Conservation (phyloP, 2,113 vertebrate species). For the Numida meleagris region DNA sequence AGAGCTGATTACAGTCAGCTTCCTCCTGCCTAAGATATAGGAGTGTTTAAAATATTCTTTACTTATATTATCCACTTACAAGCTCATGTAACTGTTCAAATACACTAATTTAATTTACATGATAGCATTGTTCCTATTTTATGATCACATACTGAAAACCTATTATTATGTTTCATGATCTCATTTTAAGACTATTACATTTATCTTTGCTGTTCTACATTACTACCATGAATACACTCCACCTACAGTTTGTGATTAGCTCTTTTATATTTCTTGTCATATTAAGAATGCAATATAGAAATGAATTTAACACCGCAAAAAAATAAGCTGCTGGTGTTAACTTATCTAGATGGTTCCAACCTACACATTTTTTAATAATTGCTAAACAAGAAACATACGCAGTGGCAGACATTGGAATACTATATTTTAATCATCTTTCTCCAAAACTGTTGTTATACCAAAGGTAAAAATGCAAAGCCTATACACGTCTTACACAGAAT, state of each 20-base stretch:
- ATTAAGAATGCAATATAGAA: background rate
- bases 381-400: background rate
- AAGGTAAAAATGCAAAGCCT: background rate
- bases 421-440: background rate
- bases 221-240: background rate
- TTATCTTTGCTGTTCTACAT: background rate
- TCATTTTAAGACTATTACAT: background rate
- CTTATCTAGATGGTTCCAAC: background rate
- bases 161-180: slow-evolving; percentile 29
- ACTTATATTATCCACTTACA: background rate
- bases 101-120: slow-evolving; percentile 15
- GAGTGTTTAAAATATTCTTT: background rate
- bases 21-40: background rate
- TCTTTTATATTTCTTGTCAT: background rate
- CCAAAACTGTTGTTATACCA: background rate
- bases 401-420: background rate
- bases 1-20: background rate
- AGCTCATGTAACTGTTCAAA: background rate
- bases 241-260: background rate
- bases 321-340: background rate
- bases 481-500: background rate
- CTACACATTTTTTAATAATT: background rate
- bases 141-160: slow-evolving; percentile 20
- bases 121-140: background rate
- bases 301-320: background rate